phyloP scores from a whole-genome alignment of 2,797 vertebrate species.

The Glyptemys insculpta region DNA sequence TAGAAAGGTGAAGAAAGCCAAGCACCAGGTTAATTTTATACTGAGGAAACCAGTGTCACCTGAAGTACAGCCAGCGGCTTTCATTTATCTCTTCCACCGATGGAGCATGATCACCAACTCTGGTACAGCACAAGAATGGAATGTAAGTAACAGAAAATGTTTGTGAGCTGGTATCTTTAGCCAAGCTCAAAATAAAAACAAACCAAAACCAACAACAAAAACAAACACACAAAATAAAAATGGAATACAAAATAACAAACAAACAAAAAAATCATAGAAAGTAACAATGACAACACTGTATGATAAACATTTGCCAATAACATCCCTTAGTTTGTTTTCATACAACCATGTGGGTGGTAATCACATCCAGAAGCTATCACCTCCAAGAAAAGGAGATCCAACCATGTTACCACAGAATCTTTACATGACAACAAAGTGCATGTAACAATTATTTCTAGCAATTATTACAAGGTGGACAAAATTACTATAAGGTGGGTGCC shows the following conservation, averaged over 20 bases:
- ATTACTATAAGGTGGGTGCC: neutral
- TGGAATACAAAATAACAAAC: neutral
- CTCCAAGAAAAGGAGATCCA: neutral
- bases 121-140: slow-evolving; percentile 85
- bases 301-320: neutral
- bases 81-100: slow-evolving; percentile 84
- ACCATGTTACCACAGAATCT: neutral
- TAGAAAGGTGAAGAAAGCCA: slow-evolving; percentile 76
- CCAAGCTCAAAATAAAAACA: slow-evolving; percentile 12
- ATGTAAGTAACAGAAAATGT: slow-evolving; percentile 71
- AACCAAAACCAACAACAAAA: neutral
- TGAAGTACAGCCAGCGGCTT: slow-evolving; percentile 86
- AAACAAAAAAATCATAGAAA: neutral
- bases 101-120: slow-evolving; percentile 84
- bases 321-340: neutral
- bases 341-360: neutral
- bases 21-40: slow-evolving; percentile 70
- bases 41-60: slow-evolving; percentile 82
- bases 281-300: neutral
- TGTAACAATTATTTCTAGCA: neutral
- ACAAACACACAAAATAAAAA: neutral
- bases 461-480: neutral
- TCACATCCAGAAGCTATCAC: neutral
- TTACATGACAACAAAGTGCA: neutral
- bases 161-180: slow-evolving; percentile 16